Evolutionary conservation across 2,113 vertebrate genomes (phyloP), one percentile per base, ranked within the genome.

Genomic region (Pachycephala philippinensis): DNA sequence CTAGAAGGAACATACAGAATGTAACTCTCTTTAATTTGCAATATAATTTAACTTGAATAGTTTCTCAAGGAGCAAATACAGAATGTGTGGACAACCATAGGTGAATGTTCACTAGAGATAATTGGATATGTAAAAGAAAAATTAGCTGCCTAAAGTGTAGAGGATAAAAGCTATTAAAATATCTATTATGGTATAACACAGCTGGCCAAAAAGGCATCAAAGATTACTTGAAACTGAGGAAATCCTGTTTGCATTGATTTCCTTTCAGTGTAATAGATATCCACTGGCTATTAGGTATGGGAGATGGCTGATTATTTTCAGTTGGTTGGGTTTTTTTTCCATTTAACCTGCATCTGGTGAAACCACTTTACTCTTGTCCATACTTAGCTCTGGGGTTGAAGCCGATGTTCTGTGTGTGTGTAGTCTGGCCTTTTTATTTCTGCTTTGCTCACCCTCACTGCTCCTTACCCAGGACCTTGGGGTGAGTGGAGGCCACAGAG

Each of bases 21-120:
- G 95, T 95, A 95, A 92, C 81, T 85, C 84, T 87, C 90, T 96
- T 84, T 93, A 91, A 87, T 76, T 90, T 89, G 64, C 71, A 89
- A 37, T 97, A 90, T 95, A 89, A 96, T 91, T 95, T 93, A 94
- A 97, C 96, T 95, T 97, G 95, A 97, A 97, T 96, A 91, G 89
- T 93, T 96, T 97, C 92, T 97, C 84, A 95, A 96, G 93, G 93
- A 96, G 96, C 82, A 91, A 90, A 96, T 87, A 33, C 69, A 53
- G 94, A 97, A 97, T 97, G 93, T 95, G 96, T 95, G 94, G 90
- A 97, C 94, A 96, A 39, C 95, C 87, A 27, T 10, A 94, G 96
- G 93, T 97, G 92, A 97, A 96, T 92, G 95, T 95, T 97, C 95
- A 93, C 94, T 95, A 52, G 82, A 83, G 54, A 87, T 92, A 94